phyloP scores from a whole-genome alignment of 2,888 invertebrate genomes.

The Asteroscopus sphinx region DNA sequence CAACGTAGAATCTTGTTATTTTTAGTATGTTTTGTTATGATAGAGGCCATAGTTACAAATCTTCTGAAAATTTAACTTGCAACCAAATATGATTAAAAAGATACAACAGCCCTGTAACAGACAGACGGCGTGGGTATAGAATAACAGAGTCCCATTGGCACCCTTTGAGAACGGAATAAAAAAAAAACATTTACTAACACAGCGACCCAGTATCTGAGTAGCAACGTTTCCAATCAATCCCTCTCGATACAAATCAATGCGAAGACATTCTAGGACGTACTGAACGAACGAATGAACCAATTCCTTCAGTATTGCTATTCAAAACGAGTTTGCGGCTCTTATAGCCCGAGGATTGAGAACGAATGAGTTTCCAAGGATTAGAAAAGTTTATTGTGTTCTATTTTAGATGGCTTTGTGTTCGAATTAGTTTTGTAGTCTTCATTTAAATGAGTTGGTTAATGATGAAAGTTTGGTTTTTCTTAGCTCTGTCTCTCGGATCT shows the following conservation, averaged over 20 bases:
- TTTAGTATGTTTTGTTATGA: too few species aligned
- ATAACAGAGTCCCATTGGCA: too few species aligned
- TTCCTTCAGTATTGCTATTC: slow-evolving; percentile 58
- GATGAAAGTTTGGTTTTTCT: slow-evolving; percentile 18
- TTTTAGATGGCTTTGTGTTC: slow-evolving; percentile 47
- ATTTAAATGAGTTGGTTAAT: slow-evolving; percentile 32
- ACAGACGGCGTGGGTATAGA: too few species aligned
- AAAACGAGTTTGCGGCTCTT: slow-evolving; percentile 57
- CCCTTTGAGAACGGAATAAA: too few species aligned
- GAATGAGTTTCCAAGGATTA: slow-evolving; percentile 54
- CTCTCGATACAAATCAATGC: slow-evolving; percentile 54
- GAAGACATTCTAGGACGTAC: slow-evolving; percentile 39
- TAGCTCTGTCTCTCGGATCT: too few species aligned
- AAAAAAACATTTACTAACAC: slow-evolving; percentile 23
- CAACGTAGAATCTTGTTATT: too few species aligned
- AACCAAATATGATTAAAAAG: too few species aligned
- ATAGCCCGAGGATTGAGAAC: slow-evolving; percentile 46
- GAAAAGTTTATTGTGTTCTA: slow-evolving; percentile 55
- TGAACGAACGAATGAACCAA: slow-evolving; percentile 54
- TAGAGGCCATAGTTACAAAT: too few species aligned
- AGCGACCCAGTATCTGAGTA: slow-evolving; percentile 39
- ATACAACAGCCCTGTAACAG: too few species aligned
- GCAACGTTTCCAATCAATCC: slow-evolving; percentile 66
- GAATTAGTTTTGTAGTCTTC: slow-evolving; percentile 39
- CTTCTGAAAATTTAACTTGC: too few species aligned